These are phyloP conservation scores for Pachyseris speciosa DNA, from an alignment of 64 coral and sea anemone species.

Conservation along the genomic window DNA sequence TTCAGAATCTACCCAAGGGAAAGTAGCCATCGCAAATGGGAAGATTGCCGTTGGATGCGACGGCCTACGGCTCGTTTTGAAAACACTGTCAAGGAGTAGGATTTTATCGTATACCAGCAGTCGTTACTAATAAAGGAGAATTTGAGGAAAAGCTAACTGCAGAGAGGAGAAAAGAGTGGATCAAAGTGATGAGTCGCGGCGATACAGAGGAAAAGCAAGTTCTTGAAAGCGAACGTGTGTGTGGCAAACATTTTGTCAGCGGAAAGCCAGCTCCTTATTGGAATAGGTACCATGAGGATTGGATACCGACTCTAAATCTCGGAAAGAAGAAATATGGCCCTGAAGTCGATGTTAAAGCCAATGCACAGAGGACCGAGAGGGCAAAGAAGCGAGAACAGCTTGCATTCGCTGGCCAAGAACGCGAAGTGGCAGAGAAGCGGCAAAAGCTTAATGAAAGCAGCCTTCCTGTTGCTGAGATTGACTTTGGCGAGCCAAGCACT, in stretches of 20 bases:
- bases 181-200: constrained; percentile 3
- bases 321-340: constrained; percentile 36
- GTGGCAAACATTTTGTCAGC: constrained; percentile 51
- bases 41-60: no score
- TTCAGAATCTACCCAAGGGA: no score
- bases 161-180: constrained; percentile 13
- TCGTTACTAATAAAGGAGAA: constrained; percentile 41
- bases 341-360: constrained; percentile 14
- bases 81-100: no score
- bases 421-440: constrained; percentile 60
- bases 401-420: constrained; percentile 25
- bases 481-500: constrained; percentile 48
- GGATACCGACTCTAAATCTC: constrained; percentile 58
- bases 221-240: constrained; percentile 54
- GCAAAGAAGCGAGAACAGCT: constrained; percentile 39
- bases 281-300: constrained; percentile 54
- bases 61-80: no score
- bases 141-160: neutral
- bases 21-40: no score
- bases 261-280: constrained; percentile 52
- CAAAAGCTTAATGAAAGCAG: constrained; percentile 48
- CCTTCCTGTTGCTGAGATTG: constrained; percentile 55
- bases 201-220: constrained; percentile 10
- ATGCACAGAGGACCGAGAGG: constrained; percentile 18
- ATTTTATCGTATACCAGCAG: constrained; percentile 19